phyloP scores from a whole-genome alignment of 2,888 invertebrate species.

The Meliscaeva auricollis region DNA sequence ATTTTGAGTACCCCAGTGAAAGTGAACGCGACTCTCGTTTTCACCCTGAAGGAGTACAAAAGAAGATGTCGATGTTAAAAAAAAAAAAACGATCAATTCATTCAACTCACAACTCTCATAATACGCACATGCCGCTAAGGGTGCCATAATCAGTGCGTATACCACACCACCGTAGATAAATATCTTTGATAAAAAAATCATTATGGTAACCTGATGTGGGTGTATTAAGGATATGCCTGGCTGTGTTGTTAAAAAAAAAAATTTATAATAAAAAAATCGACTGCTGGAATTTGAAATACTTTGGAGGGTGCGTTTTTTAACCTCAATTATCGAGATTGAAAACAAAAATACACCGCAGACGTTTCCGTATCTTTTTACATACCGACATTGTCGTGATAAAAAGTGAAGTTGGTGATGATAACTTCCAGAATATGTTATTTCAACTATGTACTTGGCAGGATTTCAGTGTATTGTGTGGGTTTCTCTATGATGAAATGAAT shows the following conservation, averaged over 20 bases:
- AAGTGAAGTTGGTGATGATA: slow-evolving; percentile 39
- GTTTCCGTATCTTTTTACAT: slow-evolving; percentile 62
- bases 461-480: slow-evolving; percentile 7
- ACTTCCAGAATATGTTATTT: neutral
- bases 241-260: neutral
- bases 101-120: slow-evolving; percentile 11
- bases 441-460: neutral
- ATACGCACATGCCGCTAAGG: slow-evolving; percentile 68
- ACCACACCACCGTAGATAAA: slow-evolving; percentile 49
- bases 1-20: slow-evolving; percentile 47
- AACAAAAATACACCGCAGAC: slow-evolving; percentile 52
- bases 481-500: neutral
- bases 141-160: slow-evolving; percentile 60
- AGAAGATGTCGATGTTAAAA: slow-evolving; percentile 33
- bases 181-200: slow-evolving; percentile 31
- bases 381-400: slow-evolving; percentile 30
- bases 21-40: slow-evolving; percentile 70
- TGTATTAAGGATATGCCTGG: slow-evolving; percentile 38
- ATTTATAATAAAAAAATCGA: slow-evolving; percentile 26
- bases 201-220: slow-evolving; percentile 65
- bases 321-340: slow-evolving; percentile 12
- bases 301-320: slow-evolving; percentile 63
- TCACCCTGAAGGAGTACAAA: slow-evolving; percentile 38
- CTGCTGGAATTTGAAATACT: slow-evolving; percentile 42
- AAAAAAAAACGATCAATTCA: slow-evolving; percentile 44